These are phyloP conservation scores for Eutrigla gurnardus DNA, from an alignment of 2,797 vertebrate species.

Conservation along the genomic window DNA sequence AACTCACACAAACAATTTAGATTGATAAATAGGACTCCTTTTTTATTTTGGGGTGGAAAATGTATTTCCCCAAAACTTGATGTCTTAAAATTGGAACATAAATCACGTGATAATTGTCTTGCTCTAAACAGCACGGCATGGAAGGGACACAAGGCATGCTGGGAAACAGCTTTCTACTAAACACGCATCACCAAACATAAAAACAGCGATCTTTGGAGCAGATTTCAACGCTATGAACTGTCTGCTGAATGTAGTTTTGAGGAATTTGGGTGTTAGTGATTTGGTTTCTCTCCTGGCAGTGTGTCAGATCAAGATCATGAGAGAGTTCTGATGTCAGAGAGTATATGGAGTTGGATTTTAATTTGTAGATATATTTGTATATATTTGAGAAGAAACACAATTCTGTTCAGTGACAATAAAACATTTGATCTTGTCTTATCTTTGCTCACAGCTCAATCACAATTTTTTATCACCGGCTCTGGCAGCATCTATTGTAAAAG, in stretches of 20 bases:
- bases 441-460: not conserved
- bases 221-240: not conserved
- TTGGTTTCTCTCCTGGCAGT: slow-evolving; percentile 13
- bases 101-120: not conserved
- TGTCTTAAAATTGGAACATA: too few species aligned
- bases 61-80: too few species aligned
- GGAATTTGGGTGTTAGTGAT: not conserved
- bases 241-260: not conserved
- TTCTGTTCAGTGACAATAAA: slow-evolving; percentile 44
- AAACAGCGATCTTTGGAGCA: not conserved
- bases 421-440: slow-evolving; percentile 10
- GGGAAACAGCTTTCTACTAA: not conserved
- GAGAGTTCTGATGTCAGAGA: not conserved
- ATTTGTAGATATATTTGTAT: slow-evolving; percentile 12
- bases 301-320: not conserved
- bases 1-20: too few species aligned
- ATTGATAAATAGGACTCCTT: too few species aligned
- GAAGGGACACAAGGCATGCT: not conserved
- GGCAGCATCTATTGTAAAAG: not conserved
- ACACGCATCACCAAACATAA: not conserved
- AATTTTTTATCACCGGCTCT: not conserved
- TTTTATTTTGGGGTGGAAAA: too few species aligned
- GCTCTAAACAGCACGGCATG: not conserved
- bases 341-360: slow-evolving; percentile 18
- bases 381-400: slow-evolving; percentile 33